Base-by-base conservation (phyloP, 2,797 vertebrate genomes). In the Acanthurus lineatus region DNA sequence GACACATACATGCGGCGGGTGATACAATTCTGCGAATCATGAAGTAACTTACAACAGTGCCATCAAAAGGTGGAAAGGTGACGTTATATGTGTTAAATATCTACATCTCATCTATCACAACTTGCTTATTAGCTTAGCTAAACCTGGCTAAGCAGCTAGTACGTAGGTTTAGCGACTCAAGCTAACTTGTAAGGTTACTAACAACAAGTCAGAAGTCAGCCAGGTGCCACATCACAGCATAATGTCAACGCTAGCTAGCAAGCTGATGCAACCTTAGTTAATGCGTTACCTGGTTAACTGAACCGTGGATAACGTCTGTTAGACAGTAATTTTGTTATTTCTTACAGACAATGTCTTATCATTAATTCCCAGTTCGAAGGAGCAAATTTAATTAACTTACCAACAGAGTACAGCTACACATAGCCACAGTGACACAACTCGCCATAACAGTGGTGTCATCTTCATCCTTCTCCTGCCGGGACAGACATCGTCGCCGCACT, bases 401-500 rank as follows among this genome's bases (percentile, higher is more conserved):
- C 92, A 16, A 71, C 53, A 90, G 32, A 90, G 38, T 12, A 88
- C 71, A 75, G 84, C 77, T 56, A 93, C 69, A 83, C 85, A 84
- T 0, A 93, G 89, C 85, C 86, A 94, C 84, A 92, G 69, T 86
- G 87, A 88, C 88, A 91, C 53, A 83, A 79, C 49, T 89, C 90
- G 89, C 88, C 90, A 88, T 77, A 88, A 78, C 86, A 87, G 47
- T 74, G 79, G 70, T 77, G 69, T 88, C 91, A 91, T 93, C 91
- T 86, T 94, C 93, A 93, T 93, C 92, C 91, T 72, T 91, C 82
- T 89, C 93, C 92, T 15, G 79, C 73, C 82, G 92, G 92, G 72
- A 92, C 77, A 83, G 77, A 86, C 94, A 94, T 94, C 61, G 73
- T 94, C 82, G 47, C 77, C 76, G 76, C 44, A 19, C 47, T 76